Base-by-base conservation (phyloP, 2,888 invertebrate genomes). In the Drosophila histrio region DNA sequence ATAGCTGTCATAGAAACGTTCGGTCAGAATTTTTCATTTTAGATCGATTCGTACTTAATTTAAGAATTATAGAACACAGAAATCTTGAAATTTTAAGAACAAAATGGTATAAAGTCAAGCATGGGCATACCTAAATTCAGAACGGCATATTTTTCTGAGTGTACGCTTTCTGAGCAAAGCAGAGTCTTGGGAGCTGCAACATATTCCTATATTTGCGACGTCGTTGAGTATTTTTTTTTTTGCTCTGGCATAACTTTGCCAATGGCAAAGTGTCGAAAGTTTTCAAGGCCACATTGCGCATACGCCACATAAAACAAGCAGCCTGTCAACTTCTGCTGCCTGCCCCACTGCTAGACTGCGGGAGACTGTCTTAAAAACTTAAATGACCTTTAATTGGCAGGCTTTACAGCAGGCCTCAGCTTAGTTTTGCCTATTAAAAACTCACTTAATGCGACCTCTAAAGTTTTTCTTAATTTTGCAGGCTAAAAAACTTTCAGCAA, bases 381-480 rank as follows among this genome's bases (percentile, higher is more conserved):
- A 75, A 85, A 82, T 56, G 60, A 75, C 77, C 72, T 77, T 79
- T 85, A 79, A 82, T 82, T 82, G 83, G 36, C 41, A 66, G 58
- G 47, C 74, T 81, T 64, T 38, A 46, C 19, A 36, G 28, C 53
- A 46, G 46, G 61, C 50, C 39, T 52, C 15, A 47, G 41, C 15
- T 64, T 26, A 39, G 54, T 65, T 69, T 62, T 66, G 50, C 62
- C 79, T 72, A 72, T 77, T 65, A 68, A 83, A 72, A 80, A 56
- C 53, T 19, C 47, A 46, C 43, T 63, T 59, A 52, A 47, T 53
- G 39, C 19, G 47, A 44, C 26, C 47, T 47, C 56, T 21, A 52
- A 53, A 62, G 47, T 71, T 59, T 38, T 32, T 26, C 54, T 6
- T 22, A 66, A 61, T 54, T 62, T 62, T 22, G 36, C 65, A 47